A percentile compares a stretch with the other conserved stretches of the same genome.
phyloP scores from a whole-genome alignment of 2,888 invertebrate genomes.

The Drosophila ezoana region DNA sequence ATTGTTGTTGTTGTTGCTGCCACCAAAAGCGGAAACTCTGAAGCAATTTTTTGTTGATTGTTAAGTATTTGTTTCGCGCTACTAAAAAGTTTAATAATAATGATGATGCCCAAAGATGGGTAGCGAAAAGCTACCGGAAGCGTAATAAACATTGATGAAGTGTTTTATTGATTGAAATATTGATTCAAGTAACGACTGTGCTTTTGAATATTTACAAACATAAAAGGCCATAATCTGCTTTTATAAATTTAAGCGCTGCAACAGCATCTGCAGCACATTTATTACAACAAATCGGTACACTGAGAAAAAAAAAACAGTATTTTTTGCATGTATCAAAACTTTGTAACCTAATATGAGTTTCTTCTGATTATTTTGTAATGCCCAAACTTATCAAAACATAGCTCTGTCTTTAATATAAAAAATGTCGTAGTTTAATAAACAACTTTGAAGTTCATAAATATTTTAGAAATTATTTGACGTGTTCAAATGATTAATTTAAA shows the following conservation, averaged over 20 bases:
- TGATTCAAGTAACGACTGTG: slow-evolving; percentile 39
- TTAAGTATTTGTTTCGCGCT: slow-evolving; percentile 6
- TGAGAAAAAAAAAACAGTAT: background rate
- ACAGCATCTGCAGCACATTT: slow-evolving; percentile 26
- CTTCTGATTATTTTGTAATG: too few species aligned
- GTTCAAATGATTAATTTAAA: too few species aligned
- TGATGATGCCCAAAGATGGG: slow-evolving; percentile 22
- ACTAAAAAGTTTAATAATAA: slow-evolving; percentile 34
- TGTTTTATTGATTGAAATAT: slow-evolving; percentile 43
- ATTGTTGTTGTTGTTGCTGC: slow-evolving; percentile 6
- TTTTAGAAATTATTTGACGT: too few species aligned
- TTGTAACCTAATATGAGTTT: too few species aligned
- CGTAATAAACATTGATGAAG: slow-evolving; percentile 30
- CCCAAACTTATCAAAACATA: too few species aligned
- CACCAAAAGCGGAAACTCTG: slow-evolving; percentile 26
- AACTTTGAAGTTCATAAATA: too few species aligned
- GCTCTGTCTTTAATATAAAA: too few species aligned
- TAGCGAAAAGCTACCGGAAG: slow-evolving; percentile 18
- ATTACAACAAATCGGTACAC: slow-evolving; percentile 6
- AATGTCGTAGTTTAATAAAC: too few species aligned
- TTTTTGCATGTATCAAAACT: background rate
- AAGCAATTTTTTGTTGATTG: slow-evolving; percentile 26
- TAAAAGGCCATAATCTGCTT: slow-evolving; percentile 14
- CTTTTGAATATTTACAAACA: slow-evolving; percentile 16
- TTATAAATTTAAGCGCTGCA: slow-evolving; percentile 23